A percentile compares a stretch with the other conserved stretches of the same genome.
Conservation (phyloP, 2,888 invertebrate species). For the Digitonthophagus gazella region DNA sequence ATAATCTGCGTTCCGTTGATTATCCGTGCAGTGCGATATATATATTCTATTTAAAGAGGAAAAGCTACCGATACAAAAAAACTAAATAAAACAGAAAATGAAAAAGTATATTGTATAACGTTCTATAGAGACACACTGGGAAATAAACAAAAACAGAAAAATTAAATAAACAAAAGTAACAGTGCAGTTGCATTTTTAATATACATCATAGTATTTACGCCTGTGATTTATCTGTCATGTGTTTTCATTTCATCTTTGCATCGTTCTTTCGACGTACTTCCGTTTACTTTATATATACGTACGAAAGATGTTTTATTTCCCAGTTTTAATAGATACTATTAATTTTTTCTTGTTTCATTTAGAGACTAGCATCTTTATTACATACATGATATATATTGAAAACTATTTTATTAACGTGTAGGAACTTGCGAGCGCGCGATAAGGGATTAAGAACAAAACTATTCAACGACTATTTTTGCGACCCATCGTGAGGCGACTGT, state of each 20-base stretch:
- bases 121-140: neutral
- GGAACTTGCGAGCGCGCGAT: neutral
- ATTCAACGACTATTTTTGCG: neutral
- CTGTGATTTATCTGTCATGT: neutral
- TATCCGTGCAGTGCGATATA: slow-evolving; percentile 22
- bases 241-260: neutral
- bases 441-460: neutral
- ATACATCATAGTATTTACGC: neutral
- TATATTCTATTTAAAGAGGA: slow-evolving; percentile 18
- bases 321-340: neutral
- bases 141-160: neutral
- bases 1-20: slow-evolving; percentile 19
- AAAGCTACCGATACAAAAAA: slow-evolving; percentile 20
- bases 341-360: neutral
- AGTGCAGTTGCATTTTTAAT: neutral
- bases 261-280: too few relatives aligned
- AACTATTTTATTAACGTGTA: slow-evolving; percentile 10
- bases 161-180: neutral
- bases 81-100: slow-evolving; percentile 4
- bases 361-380: neutral
- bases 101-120: neutral
- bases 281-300: neutral
- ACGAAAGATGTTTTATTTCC: neutral
- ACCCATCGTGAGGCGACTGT: neutral
- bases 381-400: neutral